Evolutionary conservation across 1,140 invertebrate species (phyloP).

Genomic region (Tigriopus japonicus): DNA sequence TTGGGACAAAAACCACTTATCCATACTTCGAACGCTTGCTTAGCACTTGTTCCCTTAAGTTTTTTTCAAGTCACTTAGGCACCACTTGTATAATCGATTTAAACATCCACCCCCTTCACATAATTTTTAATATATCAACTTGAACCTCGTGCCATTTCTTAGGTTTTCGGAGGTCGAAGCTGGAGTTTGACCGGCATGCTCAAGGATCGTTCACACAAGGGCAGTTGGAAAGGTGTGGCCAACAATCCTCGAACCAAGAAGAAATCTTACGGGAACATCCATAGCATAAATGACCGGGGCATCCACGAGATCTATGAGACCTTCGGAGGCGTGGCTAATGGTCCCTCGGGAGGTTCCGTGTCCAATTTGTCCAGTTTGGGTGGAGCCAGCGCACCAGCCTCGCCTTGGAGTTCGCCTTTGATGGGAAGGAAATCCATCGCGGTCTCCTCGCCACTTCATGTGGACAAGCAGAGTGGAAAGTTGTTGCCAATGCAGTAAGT

Average conservation of each 20-base stretch:
- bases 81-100: too few relatives aligned
- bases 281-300: conserved; percentile 28
- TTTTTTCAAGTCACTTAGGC: too few relatives aligned
- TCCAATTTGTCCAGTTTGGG: conserved; percentile 6
- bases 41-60: too few relatives aligned
- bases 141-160: not conserved
- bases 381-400: conserved; percentile 1
- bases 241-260: conserved; percentile 41
- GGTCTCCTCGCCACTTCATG: not conserved
- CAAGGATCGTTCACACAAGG: conserved; percentile 33
- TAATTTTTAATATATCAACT: too few relatives aligned
- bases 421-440: not conserved
- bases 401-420: not conserved
- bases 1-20: too few relatives aligned
- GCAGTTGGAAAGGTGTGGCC: conserved; percentile 29
- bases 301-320: conserved; percentile 3
- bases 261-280: conserved; percentile 38
- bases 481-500: too few relatives aligned
- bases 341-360: not conserved
- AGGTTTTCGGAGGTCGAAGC: conserved; percentile 69
- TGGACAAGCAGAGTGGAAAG: not conserved
- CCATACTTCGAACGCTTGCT: too few relatives aligned
- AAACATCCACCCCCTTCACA: too few relatives aligned
- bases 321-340: not conserved
- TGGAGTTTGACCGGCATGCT: conserved; percentile 37